Percentiles rank a stretch among this genome's conserved stretches.
Evolutionary conservation across 1,140 invertebrate species (phyloP).

Genomic region (Apis florea): DNA sequence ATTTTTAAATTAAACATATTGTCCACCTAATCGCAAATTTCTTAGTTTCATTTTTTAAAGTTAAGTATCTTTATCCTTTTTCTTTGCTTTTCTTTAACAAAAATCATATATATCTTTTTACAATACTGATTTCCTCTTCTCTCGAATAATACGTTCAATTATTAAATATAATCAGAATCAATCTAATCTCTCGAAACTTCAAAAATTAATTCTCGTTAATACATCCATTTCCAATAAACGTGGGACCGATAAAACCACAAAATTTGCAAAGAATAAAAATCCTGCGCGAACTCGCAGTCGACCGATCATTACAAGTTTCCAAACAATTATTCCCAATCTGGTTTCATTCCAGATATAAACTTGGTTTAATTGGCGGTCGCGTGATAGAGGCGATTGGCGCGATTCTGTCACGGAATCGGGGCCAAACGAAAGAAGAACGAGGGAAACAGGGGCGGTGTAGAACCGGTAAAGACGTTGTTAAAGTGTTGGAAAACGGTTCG

Average conservation of each 20-base stretch:
- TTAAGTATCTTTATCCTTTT: no score
- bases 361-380: constrained; percentile 12
- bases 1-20: no score
- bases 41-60: no score
- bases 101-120: no score
- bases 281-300: neutral
- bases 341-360: neutral
- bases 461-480: constrained; percentile 60
- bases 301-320: neutral
- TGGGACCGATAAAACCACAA: neutral
- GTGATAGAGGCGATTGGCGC: neutral
- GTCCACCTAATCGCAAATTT: no score
- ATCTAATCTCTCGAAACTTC: no score
- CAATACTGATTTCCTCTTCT: no score
- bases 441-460: neutral
- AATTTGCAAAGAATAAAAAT: neutral
- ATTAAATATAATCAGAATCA: no score
- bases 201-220: no score
- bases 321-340: neutral
- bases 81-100: no score
- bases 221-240: no score
- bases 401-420: neutral
- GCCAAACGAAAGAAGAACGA: neutral
- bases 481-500: constrained; percentile 59
- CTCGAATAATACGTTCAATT: no score